Evolutionary conservation across 2,797 vertebrate genomes (phyloP), one percentile per base, ranked within the genome.

Genomic region (Oreochromis grahami): DNA sequence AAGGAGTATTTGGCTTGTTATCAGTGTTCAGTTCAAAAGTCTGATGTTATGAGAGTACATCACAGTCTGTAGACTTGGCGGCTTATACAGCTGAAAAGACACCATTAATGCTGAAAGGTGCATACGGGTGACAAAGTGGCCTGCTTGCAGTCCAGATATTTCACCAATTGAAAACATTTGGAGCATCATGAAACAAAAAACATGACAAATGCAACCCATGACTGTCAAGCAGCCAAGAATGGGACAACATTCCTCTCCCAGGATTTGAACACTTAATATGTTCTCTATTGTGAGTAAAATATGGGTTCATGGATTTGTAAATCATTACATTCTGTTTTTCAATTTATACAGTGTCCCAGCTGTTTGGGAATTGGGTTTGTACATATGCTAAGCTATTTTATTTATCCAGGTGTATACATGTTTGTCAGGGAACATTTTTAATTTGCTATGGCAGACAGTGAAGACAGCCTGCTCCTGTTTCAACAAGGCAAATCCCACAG

Each of bases 71-170:
- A 36, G 34, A 63, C 0, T 65, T 65, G 60, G 60, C 3, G 1
- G 34, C 11, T 38, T 65, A 3, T 21, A 65, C 34, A 38, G 8
- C 19, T 21, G 60, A 38, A 38, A 38, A 65, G 34, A 38, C 60
- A 38, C 60, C 19, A 65, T 38, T 38, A 65, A 38, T 0, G 34
- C 34, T 38, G 60, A 38, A 65, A 38, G 19, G 34, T 13, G 38
- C 11, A 63, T 63, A 38, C 1, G 8, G 34, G 0, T 63, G 24
- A 26, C 24, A 26, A 26, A 26, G 24, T 26, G 24, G 24, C 24
- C 34, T 1, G 34, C 1, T 65, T 65, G 1, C 34, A 65, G 1
- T 38, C 60, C 3, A 8, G 7, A 3, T 38, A 38, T 63, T 0
- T 21, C 3, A 63, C 19, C 60, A 38, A 13, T 8, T 65, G 60